These are phyloP conservation scores for Ooceraea biroi DNA, from an alignment of 1,140 invertebrate genomes.

Conservation along the genomic window DNA sequence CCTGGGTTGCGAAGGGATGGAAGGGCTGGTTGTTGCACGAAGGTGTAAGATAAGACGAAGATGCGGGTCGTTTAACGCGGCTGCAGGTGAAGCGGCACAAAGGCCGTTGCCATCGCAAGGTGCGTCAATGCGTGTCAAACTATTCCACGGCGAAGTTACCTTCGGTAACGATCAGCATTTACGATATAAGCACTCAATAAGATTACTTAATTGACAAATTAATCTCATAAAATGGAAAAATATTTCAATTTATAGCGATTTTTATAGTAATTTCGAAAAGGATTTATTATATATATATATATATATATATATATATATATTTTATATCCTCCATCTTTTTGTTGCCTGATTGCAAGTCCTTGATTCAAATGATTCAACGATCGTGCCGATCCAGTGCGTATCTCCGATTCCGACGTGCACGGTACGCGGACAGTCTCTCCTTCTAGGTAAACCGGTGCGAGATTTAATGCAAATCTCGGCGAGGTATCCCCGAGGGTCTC, in stretches of 20 bases:
- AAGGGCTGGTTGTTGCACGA: constrained; percentile 29
- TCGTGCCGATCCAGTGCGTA: neutral
- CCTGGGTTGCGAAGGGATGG: constrained; percentile 10
- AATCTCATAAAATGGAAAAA: neutral
- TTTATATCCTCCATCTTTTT: too few relatives aligned
- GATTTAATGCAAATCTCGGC: constrained; percentile 57
- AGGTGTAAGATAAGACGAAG: constrained; percentile 59
- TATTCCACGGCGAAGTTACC: neutral
- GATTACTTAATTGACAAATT: neutral
- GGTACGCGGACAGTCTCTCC: constrained; percentile 9
- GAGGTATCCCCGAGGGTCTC: constrained; percentile 62
- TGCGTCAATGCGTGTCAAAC: constrained; percentile 36
- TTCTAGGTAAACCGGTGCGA: constrained; percentile 51
- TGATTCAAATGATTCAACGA: neutral
- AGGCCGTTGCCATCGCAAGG: constrained; percentile 52
- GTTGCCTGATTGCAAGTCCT: neutral
- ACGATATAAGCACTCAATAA: neutral
- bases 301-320: too few relatives aligned
- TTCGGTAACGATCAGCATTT: neutral
- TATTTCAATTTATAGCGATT: neutral
- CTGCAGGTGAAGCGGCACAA: constrained; percentile 64
- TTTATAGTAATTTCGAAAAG: too few relatives aligned
- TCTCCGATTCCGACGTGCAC: neutral
- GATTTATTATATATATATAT: too few relatives aligned
- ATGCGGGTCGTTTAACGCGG: constrained; percentile 63